phyloP scores from a whole-genome alignment of 2,113 vertebrate species.

The Hippopotamus amphibius region DNA sequence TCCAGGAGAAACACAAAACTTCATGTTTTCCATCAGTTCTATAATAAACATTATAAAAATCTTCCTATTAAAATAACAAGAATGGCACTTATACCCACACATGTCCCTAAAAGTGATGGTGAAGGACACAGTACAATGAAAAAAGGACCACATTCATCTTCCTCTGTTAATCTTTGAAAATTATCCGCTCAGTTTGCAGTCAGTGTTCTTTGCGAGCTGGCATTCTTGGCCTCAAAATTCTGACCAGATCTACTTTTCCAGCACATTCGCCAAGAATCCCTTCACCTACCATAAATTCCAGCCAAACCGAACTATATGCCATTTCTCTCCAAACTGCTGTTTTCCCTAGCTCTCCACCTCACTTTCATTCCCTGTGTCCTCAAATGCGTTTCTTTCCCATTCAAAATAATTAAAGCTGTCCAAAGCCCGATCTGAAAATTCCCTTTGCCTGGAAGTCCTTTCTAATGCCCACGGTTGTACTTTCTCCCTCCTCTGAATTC shows the following conservation, averaged over 20 bases:
- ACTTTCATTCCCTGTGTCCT: neutral
- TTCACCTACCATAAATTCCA: neutral
- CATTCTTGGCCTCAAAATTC: neutral
- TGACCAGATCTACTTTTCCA: neutral
- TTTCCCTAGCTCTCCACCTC: neutral
- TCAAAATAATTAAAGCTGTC: neutral
- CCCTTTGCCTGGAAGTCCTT: neutral
- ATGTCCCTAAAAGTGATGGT: neutral
- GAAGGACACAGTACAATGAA: neutral
- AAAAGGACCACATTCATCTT: neutral
- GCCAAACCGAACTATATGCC: neutral
- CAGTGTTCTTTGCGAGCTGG: neutral
- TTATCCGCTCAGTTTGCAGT: neutral
- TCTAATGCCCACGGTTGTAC: neutral
- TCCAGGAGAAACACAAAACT: slow-evolving; percentile 21
- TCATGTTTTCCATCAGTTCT: neutral
- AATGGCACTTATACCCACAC: neutral
- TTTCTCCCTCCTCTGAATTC: neutral
- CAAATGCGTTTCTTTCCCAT: neutral
- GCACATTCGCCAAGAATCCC: neutral
- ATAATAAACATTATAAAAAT: neutral
- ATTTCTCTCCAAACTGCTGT: neutral
- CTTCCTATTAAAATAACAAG: slow-evolving; percentile 1
- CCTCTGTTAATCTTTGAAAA: neutral
- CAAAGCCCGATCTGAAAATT: neutral